Conservation (phyloP, 2,888 invertebrate species). For the Microchrysa polita region DNA sequence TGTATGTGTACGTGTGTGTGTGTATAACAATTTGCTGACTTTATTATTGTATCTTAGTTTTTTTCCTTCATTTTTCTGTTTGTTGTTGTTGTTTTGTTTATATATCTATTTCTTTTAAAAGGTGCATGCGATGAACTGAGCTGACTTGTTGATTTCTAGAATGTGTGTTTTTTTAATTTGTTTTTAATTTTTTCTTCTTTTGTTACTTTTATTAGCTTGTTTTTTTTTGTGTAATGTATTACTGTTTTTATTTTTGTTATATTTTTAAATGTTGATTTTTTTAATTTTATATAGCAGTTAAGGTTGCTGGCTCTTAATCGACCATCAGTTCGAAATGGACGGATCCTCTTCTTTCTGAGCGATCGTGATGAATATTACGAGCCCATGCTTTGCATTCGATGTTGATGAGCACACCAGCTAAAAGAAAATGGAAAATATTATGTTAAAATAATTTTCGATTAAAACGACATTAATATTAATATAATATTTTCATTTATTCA, state of each 20-base stretch:
- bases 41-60: constrained; percentile 41
- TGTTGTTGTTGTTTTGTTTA: constrained; percentile 16
- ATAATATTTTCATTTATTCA: too few species aligned
- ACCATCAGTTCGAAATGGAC: constrained; percentile 96
- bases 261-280: constrained; percentile 43
- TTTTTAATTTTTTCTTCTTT: constrained; percentile 46
- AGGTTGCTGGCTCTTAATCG: constrained; percentile 70
- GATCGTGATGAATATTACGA: constrained; percentile 86
- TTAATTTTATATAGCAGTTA: constrained; percentile 29
- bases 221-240: constrained; percentile 43
- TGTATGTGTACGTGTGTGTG: constrained; percentile 22
- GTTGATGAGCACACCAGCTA: constrained; percentile 89
- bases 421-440: constrained; percentile 55
- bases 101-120: constrained; percentile 47
- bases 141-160: constrained; percentile 50
- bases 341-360: constrained; percentile 88
- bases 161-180: constrained; percentile 49
- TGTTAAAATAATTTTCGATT: too few species aligned
- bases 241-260: constrained; percentile 49
- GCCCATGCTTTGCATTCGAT: constrained; percentile 96
- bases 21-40: constrained; percentile 41
- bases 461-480: too few species aligned
- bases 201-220: constrained; percentile 35
- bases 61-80: constrained; percentile 48
- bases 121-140: constrained; percentile 53